A percentile compares a stretch with the other conserved stretches of the same genome.
Evolutionary conservation across 2,113 vertebrate species (phyloP).

Genomic region (Salvelinus alpinus): DNA sequence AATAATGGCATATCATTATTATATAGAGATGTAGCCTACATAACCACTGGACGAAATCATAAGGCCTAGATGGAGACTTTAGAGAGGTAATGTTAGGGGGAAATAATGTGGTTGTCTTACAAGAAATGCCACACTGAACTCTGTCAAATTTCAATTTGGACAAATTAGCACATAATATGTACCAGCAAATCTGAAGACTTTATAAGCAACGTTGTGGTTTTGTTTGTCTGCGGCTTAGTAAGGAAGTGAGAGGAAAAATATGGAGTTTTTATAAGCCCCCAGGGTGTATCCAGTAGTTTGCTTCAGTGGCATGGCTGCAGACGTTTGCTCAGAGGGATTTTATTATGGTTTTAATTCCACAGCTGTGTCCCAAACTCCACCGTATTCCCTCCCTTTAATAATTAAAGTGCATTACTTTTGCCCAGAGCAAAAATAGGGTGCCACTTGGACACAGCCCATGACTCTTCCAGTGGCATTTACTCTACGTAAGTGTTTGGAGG

Average conservation of each 20-base stretch:
- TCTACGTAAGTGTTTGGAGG: not conserved
- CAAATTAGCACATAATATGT: conserved; percentile 39
- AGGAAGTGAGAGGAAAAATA: conserved; percentile 46
- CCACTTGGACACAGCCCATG: too few species aligned
- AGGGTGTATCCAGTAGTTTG: conserved; percentile 39
- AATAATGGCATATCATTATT: not conserved
- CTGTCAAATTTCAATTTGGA: conserved; percentile 51
- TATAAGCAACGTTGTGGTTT: conserved; percentile 40
- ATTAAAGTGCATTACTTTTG: too few species aligned
- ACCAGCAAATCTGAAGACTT: conserved; percentile 52
- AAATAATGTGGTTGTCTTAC: not conserved
- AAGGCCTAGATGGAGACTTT: conserved; percentile 4
- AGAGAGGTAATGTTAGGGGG: not conserved
- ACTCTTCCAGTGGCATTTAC: not conserved
- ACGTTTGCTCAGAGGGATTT: conserved; percentile 32
- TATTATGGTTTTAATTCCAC: not conserved
- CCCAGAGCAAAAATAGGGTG: too few species aligned
- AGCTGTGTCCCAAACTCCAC: too few species aligned
- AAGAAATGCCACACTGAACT: conserved; percentile 11
- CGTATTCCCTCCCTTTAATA: too few species aligned
- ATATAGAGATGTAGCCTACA: too few species aligned
- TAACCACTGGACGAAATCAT: not conserved
- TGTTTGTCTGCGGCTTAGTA: conserved; percentile 24
- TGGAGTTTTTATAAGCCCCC: conserved; percentile 51
- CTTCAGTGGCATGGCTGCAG: conserved; percentile 30